Evolutionary conservation across 2,797 vertebrate genomes (phyloP), one percentile per base, ranked within the genome.

Genomic region (Fistularia tabacaria): DNA sequence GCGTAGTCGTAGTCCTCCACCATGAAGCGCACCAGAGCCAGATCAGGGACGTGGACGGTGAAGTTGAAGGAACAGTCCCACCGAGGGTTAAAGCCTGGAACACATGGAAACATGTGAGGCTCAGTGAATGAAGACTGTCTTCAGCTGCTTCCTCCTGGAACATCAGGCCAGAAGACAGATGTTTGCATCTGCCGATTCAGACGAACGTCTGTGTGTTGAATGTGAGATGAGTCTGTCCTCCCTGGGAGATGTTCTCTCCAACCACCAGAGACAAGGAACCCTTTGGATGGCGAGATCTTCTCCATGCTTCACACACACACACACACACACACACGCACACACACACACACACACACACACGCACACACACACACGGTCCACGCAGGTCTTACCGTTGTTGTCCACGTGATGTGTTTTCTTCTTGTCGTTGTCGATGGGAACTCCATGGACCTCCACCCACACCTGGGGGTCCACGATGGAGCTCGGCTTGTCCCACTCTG

Each of bases 381-480:
- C 10, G n/a, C 8, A 12, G 3, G 13, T 25, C 77, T 66, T 83
- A 97, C 97, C 95, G 0, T 99, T 98, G 87, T 99, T 98, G 68
- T 94, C 90, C 6, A 94, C 87, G 39, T 93, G 86, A 54, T 76
- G 79, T 0, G 95, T 98, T 77, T 93, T 93, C 69, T 93, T 92
- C 68, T 81, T 92, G 46, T 83, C 68, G 15, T 92, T 94, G 90
- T 98, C 96, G 0, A 82, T 88, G 0, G 93, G 88, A 46, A 89
- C 77, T 0, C 97, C 95, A 0, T 97, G 81, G 58, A 93, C 83
- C 90, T 99, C 96, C 48, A 98, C 88, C 1, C 93, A 92, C 60
- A 99, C 95, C 0, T 94, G 90, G 11, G 97, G 97, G 66, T 99
- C 97, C 73, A 98, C 94, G 0, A 98, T 97, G 74, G 95, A 95